Base-by-base conservation (phyloP, 1,140 invertebrate species). In the Trichonephila clavipes region DNA sequence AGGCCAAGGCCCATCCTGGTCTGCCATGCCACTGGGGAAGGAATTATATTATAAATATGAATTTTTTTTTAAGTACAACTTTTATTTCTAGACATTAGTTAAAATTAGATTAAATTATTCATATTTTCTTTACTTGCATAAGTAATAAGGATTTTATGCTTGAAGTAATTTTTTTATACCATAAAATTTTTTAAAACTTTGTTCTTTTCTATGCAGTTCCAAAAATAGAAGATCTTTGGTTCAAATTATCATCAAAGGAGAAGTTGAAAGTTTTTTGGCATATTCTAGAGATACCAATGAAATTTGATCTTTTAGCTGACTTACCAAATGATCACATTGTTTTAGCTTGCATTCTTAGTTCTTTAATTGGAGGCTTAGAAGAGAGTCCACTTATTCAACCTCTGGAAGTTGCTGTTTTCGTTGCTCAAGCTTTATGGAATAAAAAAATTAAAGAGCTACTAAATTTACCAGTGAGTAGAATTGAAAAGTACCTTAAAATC, bases 341-440 rank as follows among this genome's bases (percentile, higher is more conserved):
- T 40, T 64, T 88, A 19, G n/a, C 61, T 7, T 88, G 85, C 24
- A 58, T 82, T 62, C 7, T 93, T 18, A 93, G 61, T 88, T 93
- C 34, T 40, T 62, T 93, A 44, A 93, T 93, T 62, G 51, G 62
- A 44, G 66, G 58, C 14, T 21, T 21, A 8, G 24, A 87, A 14
- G 8, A 18, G n/a, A 34, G 24, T 14, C 28, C 61, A 51, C 28
- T 34, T 24, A 8, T 93, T 7, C 18, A 87, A 51, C 51, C 86
- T 18, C 77, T 85, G 40, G 92, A 88, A 59, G 85, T 93, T n/a
- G 85, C 66, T 62, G 69, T 61, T 6, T 93, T 93, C 62, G 64
- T 93, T 62, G 62, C 40, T 81, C 92, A 93, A 87, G 85, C 92
- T 7, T 44, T 88, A 4, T 88, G 51, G 77, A 21, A 82, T 12